Conservation (phyloP, 2,888 invertebrate species). For the Uropetala carovei region DNA sequence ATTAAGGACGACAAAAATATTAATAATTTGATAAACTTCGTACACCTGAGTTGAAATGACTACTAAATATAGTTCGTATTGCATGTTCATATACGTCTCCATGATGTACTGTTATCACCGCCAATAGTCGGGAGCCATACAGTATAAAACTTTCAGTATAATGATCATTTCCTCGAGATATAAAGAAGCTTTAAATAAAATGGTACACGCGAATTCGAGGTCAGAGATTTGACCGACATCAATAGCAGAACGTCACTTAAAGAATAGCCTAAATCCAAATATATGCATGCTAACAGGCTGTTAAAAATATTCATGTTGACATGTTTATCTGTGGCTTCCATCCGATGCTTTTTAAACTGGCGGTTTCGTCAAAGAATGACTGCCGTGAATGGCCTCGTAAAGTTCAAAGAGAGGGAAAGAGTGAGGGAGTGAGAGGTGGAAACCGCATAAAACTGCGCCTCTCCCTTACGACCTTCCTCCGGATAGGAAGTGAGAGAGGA, state of each 20-base stretch:
- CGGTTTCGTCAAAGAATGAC: constrained; percentile 48
- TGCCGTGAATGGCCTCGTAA: constrained; percentile 45
- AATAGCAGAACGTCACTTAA: neutral
- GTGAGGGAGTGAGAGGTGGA: neutral
- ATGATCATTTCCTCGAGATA: neutral
- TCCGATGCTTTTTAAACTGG: constrained; percentile 57
- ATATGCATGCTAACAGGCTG: constrained; percentile 51
- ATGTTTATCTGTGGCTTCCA: constrained; percentile 47
- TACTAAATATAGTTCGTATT: neutral
- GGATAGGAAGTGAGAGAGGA: neutral
- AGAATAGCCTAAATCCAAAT: neutral
- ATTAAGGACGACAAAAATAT: no score
- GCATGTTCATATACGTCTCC: neutral
- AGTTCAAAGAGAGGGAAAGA: constrained; percentile 17
- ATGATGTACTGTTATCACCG: neutral
- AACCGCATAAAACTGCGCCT: constrained; percentile 35
- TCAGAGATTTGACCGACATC: constrained; percentile 30
- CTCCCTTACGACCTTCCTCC: neutral
- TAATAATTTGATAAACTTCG: no score
- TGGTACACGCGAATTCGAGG: neutral
- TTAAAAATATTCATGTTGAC: constrained; percentile 51
- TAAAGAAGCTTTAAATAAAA: neutral
- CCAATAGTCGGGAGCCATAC: neutral
- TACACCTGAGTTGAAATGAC: no score
- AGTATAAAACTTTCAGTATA: neutral